Base-by-base conservation (phyloP, 2,797 vertebrate genomes). In the Rhabdomys pumilio region DNA sequence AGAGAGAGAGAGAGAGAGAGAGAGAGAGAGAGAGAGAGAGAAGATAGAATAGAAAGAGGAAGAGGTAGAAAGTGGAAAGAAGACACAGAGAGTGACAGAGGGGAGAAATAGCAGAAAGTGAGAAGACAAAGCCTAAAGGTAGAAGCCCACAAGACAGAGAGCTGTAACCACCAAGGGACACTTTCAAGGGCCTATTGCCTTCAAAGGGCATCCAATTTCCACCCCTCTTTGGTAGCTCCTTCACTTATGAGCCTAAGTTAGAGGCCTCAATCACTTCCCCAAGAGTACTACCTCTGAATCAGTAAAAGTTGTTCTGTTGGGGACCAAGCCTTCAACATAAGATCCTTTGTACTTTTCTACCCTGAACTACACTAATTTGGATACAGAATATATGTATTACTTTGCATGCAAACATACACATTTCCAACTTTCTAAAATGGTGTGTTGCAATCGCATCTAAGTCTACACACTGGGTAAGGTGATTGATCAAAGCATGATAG, bases 41-140 rank as follows among this genome's bases (percentile, higher is more conserved):
- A 63, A 13, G 29, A 19, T 0, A 50, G 19, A 61, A 15, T 22
- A 63, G 19, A 53, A 12, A 26, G 29, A 2, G 14, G 6, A 4
- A 1, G 38, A 34, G 11, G 13, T 3, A 1, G 31, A 47, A n/a
- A n/a, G 38, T 34, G 1, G 41, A 77, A 0, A 24, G 3, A 77
- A 47, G 15, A 41, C n/a, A 41, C 31, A 38, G 4, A 41, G 24
- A 19, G 22, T 0, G 20, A 61, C 15, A 82, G 22, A 41, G 3
- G 57, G 13, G 20, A 61, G 57, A 82, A 82, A 44, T 8, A 61
- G 26, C 53, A 26, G 50, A 69, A 19, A 44, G 31, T 19, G 2
- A 61, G 22, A 77, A 47, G 17, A 47, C 14, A 63, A 24, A 31
- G 15, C 41, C 31, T 24, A 9, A 38, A 61, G 9, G 17, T 0